These are phyloP conservation scores for Synergus itoensis DNA, from an alignment of 2,888 invertebrate species.

Conservation along the genomic window DNA sequence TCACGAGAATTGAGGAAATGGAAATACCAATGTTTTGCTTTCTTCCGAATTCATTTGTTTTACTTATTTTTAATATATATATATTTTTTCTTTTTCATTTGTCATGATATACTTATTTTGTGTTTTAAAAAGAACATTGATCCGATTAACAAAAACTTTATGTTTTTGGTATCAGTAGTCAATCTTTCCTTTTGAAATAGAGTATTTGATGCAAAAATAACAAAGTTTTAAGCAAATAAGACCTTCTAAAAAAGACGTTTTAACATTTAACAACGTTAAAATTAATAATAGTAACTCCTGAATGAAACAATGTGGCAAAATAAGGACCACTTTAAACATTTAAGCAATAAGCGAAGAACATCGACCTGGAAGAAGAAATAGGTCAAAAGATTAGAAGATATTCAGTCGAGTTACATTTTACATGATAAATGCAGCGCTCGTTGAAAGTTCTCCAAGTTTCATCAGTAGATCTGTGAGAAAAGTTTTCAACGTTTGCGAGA, in stretches of 20 bases:
- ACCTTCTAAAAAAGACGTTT: neutral
- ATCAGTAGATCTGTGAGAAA: conserved; percentile 26
- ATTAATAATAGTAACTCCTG: neutral
- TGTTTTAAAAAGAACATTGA: neutral
- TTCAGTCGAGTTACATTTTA: conserved; percentile 35
- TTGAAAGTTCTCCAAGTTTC: conserved; percentile 21
- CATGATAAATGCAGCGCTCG: conserved; percentile 20
- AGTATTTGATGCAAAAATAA: neutral
- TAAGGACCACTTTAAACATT: neutral
- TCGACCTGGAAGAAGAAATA: conserved; percentile 24
- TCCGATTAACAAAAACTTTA: neutral
- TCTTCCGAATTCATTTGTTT: neutral
- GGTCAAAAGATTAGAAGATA: conserved; percentile 19
- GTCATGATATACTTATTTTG: neutral
- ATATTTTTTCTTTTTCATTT: too few relatives aligned
- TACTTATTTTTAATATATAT: neutral
- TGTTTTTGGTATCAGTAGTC: neutral
- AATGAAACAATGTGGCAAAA: neutral
- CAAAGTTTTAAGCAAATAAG: neutral
- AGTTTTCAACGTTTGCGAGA: conserved; percentile 29
- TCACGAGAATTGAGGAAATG: neutral
- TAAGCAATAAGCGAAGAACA: conserved; percentile 12
- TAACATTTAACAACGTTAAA: conserved; percentile 6
- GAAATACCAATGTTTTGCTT: neutral
- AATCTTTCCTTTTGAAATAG: neutral